These are phyloP conservation scores for Ochotona curzoniae DNA, from an alignment of 2,113 vertebrate species.

Conservation along the genomic window DNA sequence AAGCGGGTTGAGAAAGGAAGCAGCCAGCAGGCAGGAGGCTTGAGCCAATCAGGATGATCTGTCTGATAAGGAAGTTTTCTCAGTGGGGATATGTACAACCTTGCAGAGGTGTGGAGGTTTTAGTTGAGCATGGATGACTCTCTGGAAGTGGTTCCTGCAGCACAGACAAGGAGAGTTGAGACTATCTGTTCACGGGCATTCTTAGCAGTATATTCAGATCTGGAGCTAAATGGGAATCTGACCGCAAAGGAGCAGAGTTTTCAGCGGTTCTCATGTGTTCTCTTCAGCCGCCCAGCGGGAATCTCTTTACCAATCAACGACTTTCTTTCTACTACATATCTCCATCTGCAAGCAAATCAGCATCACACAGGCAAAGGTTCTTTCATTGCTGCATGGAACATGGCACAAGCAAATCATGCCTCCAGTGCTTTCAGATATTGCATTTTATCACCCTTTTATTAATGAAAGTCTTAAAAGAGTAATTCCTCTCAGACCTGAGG, in stretches of 20 bases:
- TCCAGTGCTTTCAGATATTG: not conserved
- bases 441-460: slow-evolving; percentile 3
- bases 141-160: not conserved
- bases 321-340: not conserved
- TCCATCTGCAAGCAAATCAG: not conserved
- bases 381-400: not conserved
- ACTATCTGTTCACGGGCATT: not conserved
- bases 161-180: not conserved
- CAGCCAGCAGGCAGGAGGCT: not conserved
- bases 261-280: not conserved
- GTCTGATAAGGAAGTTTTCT: not conserved
- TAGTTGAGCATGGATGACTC: not conserved
- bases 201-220: not conserved
- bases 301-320: not conserved
- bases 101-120: not conserved
- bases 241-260: not conserved
- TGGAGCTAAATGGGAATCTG: not conserved
- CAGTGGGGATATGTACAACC: not conserved
- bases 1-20: not conserved
- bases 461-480: not conserved
- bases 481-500: not conserved
- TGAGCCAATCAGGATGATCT: not conserved
- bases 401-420: not conserved
- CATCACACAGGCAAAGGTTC: not conserved
- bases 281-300: not conserved